Percentiles rank a stretch among this genome's conserved stretches.
phyloP scores from a whole-genome alignment of 2,113 vertebrate species.

The Cricetomys ansorgei region DNA sequence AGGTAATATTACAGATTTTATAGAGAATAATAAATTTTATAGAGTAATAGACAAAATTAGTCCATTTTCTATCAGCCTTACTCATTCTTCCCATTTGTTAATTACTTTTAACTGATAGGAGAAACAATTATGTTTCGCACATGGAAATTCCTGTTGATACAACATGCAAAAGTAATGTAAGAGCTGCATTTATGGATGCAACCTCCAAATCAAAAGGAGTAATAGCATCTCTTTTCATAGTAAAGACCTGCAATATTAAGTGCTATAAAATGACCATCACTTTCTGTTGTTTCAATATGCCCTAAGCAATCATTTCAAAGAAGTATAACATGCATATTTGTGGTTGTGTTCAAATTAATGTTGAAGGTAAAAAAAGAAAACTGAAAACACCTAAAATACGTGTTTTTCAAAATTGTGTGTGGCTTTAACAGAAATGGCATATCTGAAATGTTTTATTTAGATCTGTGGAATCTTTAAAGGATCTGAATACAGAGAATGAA shows the following conservation, averaged over 20 bases:
- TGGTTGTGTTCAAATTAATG: slow-evolving; percentile 17
- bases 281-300: neutral
- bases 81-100: neutral
- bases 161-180: neutral
- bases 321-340: neutral
- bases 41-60: neutral
- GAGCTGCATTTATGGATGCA: neutral
- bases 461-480: slow-evolving; percentile 40
- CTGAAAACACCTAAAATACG: neutral
- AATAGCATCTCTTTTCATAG: neutral
- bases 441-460: slow-evolving; percentile 48
- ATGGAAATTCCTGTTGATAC: neutral
- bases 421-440: neutral
- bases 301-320: slow-evolving; percentile 23
- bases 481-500: neutral
- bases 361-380: slow-evolving; percentile 36
- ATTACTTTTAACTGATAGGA: neutral
- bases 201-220: slow-evolving; percentile 28
- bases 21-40: slow-evolving; percentile 7
- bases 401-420: neutral
- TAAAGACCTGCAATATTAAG: neutral
- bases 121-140: neutral
- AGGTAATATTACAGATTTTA: too few species aligned
- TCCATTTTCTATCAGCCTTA: neutral
- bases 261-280: neutral